phyloP scores from a whole-genome alignment of 2,113 vertebrate species.

The Burhinus oedicnemus region DNA sequence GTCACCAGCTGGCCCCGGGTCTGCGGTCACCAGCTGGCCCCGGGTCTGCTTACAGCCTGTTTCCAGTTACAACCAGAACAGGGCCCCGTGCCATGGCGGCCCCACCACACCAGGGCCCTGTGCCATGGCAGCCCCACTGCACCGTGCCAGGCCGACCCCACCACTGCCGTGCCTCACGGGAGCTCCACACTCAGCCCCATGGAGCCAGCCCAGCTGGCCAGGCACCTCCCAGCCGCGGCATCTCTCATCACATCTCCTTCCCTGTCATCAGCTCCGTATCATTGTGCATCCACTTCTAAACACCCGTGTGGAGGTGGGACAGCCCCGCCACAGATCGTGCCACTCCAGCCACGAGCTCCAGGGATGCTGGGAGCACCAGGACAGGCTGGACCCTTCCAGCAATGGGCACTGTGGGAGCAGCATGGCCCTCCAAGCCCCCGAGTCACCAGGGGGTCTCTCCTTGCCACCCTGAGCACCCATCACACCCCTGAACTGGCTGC shows the following conservation, averaged over 20 bases:
- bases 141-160: neutral
- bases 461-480: neutral
- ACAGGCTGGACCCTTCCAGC: neutral
- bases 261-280: neutral
- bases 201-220: neutral
- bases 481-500: neutral
- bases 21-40: neutral
- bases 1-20: neutral
- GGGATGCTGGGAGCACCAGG: neutral
- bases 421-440: rapidly evolving
- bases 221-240: rapidly evolving
- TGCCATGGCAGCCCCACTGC: neutral
- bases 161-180: neutral
- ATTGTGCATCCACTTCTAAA: rapidly evolving
- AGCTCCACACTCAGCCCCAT: rapidly evolving
- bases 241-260: neutral
- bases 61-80: slow-evolving; percentile 22
- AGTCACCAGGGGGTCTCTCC: neutral
- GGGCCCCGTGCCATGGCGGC: neutral
- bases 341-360: neutral
- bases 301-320: neutral
- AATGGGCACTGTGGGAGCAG: neutral
- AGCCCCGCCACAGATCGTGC: neutral
- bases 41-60: neutral
- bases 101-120: neutral